Base-by-base conservation (phyloP, 2,113 vertebrate species). In the Mohoua ochrocephala region DNA sequence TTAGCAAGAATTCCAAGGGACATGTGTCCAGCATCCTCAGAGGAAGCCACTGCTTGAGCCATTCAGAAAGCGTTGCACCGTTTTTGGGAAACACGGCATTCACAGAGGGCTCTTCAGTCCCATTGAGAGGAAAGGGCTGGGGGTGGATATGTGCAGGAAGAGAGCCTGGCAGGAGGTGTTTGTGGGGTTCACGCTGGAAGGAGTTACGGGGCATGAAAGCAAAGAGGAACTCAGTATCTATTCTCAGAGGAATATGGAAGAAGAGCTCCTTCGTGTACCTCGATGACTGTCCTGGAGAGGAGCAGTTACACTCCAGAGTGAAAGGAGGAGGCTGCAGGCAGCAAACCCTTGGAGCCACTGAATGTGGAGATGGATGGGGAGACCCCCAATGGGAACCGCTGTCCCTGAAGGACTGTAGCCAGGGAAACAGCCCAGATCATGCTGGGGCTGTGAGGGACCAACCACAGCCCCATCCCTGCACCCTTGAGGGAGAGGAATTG, bases 401-500 rank as follows among this genome's bases (percentile, higher is more conserved):
- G 13, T 54, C 11, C 30, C 30, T 71, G 49, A 63, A 70, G 65
- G 30, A 41, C 7, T 63, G 20, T 7, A n/a, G 21, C 28, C 33
- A 47, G 8, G 20, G 20, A 30, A 69, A 41, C 5, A 68, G 27
- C 22, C 17, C 23, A 45, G 20, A 13, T 56, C 12, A 24, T 1
- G 1, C 45, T 42, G 53, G 37, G 22, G 47, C 21, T 71, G 30
- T 49, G 33, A 49, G n/a, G 42, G 18, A 41, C 9, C 20, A n/a
- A 59, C 10, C 13, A n/a, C 13, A 53, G 16, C 16, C 23, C 24
- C 33, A 53, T 11, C n/a, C 16, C 16, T 50, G 31, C 1, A 10
- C 11, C 16, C 18, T 37, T 1, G 1, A 3, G 17, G n/a, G 16
- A 67, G 7, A 47, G 10, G 14, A 31, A 18, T 7, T 7, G 15